Base-by-base conservation (phyloP, 1,140 invertebrate species). In the Bombus huntii region DNA sequence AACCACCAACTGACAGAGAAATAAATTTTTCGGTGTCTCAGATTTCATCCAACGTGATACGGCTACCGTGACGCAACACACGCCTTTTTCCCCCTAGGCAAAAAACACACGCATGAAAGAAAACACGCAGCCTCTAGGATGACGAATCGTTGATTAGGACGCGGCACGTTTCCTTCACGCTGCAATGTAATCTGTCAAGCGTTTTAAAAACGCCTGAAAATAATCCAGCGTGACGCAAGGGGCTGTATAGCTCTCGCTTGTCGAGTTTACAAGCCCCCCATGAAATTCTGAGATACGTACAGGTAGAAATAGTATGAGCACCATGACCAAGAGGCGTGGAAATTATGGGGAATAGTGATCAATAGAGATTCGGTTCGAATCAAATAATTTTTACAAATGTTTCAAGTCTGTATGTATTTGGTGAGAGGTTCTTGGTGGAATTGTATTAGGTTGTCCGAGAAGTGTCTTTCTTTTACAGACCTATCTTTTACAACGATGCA, bases 161-260 rank as follows among this genome's bases (percentile, higher is more conserved):
- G 25, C 66, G 42, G n/a, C 37, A 12, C 31, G 47, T 75, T 85
- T 80, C 66, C 31, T 77, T 87, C 75, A 37, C 65, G 73, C 18
- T 59, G 37, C 39, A 57, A 37, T 39, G 81, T 71, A 77, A 89
- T 89, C 84, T 90, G 86, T 89, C 85, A 87, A 87, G 89, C 65
- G 65, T 68, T 78, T 85, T 87, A 76, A 87, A 90, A 90, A 85
- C 75, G 81, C 71, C 88, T 84, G 53, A 82, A 90, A 90, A 90
- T 90, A 90, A 90, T 89, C 57, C 15, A 44, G 81, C 72, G 37
- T 89, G 88, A 89, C 88, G 87, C 85, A 86, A 53, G 71, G 73
- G 79, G 59, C 75, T 71, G 75, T 89, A 83, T 89, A 84, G 79
- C 62, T 86, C 79, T 86, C 75, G 18, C 53, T 34, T 18, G 74